Base-by-base conservation (phyloP, 2,797 vertebrate species). In the Myotis myotis region DNA sequence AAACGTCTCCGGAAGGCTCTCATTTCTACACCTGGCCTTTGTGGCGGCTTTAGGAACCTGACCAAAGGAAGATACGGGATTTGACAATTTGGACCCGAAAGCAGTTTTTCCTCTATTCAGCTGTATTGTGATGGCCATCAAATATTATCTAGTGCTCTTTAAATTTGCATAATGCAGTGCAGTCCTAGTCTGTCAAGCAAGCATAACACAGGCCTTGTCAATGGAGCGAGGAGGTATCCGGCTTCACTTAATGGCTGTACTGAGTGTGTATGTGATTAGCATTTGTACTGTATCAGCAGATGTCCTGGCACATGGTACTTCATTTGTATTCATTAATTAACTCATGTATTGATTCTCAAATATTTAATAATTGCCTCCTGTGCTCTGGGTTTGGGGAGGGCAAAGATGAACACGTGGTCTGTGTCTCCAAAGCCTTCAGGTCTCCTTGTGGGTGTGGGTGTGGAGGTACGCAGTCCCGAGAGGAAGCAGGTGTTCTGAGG, bases 251-350 rank as follows among this genome's bases (percentile, higher is more conserved):
- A 55, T 53, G 38, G 3, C 57, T 87, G 60, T 28, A 51, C 64
- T 82, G 74, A 64, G 74, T 96, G 94, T 93, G 16, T 55, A 80
- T 76, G 85, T 72, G 90, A 82, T 90, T 90, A 30, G 91, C 82
- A 62, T 93, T 95, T 94, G 68, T 92, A 30, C 41, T 93, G 0
- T 83, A 66, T 93, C 96, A 87, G 36, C 94, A 93, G 93, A 94
- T 96, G 94, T 93, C 74, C 36, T 93, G 93, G 74, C 94, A 97
- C 68, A 20, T 66, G 62, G 8, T 30, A 33, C 78, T 96, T 91
- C 84, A 55, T 95, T 90, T 95, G 62, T 95, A 49, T 82, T 96
- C 91, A 93, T 93, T 95, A 86, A 96, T 93, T 93, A 89, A 76
- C 89, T 78, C 86, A 91, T 15, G 84, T 92, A 74, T 74, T 91